Base-by-base conservation (phyloP, 2,888 invertebrate genomes). In the Callosobruchus maculatus region DNA sequence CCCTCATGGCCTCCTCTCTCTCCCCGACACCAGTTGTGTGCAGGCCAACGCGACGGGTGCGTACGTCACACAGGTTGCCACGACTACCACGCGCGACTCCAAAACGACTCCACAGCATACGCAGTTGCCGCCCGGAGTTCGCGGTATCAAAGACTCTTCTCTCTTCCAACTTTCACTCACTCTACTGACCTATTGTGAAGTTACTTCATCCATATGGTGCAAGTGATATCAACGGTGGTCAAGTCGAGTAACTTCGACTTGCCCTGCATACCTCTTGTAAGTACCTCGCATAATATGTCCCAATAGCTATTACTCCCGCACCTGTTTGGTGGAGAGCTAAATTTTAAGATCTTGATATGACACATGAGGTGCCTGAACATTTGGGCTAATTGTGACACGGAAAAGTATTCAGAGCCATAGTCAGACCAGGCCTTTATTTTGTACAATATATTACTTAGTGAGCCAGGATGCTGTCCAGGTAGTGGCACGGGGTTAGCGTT, bases 241-340 rank as follows among this genome's bases (percentile, higher is more conserved):
- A 92, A 92, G 90, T 92, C 93, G 90, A 92, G 91, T 89, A 92
- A 92, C 88, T 92, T 92, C 91, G 93, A 92, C 88, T 93, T 92
- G 89, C 90, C 92, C 89, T 89, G 91, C 49, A 49, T 49, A 13
- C 49, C 13, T 90, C 92, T 92, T 91, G 93, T 93, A 90, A 93
- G 93, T 93, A 91, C 70, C 78, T 49, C 13, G 13, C 49, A 7
- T 18, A 18, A 18, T 3, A 49, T 26, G 49, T 13, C 49, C 49
- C n/a, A n/a, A n/a, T n/a, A n/a, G n/a, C n/a, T n/a, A n/a, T n/a
- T n/a, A n/a, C n/a, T n/a, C n/a, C n/a, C n/a, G n/a, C n/a, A n/a
- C n/a, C n/a, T n/a, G n/a, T n/a, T n/a, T n/a, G n/a, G n/a, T n/a
- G n/a, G n/a, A n/a, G n/a, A n/a, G n/a, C n/a, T n/a, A n/a, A n/a